Percentiles rank a stretch among this genome's conserved stretches.
Evolutionary conservation across 2,888 invertebrate species (phyloP).

Genomic region (Agrotis ipsilon): DNA sequence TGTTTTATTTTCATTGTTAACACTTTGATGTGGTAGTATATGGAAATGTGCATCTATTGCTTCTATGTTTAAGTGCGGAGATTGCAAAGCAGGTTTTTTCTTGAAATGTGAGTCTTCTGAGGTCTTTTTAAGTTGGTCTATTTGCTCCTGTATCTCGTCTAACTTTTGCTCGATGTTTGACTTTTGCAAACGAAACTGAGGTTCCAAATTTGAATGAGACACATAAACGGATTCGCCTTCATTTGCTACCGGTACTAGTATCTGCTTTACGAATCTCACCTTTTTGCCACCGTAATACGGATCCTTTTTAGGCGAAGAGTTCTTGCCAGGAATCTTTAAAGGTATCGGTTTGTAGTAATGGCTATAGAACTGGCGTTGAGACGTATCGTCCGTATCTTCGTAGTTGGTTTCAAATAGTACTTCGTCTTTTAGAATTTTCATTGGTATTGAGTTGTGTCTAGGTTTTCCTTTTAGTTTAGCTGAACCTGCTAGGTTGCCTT

Average conservation of each 20-base stretch:
- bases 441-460: slow-evolving; percentile 3
- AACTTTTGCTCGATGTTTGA: slow-evolving; percentile 14
- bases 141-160: slow-evolving; percentile 6
- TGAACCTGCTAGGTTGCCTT: neutral
- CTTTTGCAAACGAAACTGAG: neutral
- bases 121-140: neutral
- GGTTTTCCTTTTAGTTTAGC: neutral
- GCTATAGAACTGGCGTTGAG: neutral
- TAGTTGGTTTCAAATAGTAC: slow-evolving; percentile 16
- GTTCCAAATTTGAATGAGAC: neutral
- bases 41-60: neutral
- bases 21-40: neutral
- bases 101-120: neutral
- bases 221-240: neutral
- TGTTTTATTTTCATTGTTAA: neutral
- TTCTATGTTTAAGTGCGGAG: neutral
- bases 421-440: slow-evolving; percentile 10
- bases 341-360: neutral
- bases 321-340: neutral
- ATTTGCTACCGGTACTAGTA: neutral
- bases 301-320: neutral
- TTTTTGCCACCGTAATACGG: neutral
- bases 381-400: neutral
- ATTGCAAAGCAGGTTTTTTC: neutral
- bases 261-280: slow-evolving; percentile 14